Conservation (phyloP, 2,797 vertebrate genomes). For the Cuculus canorus region DNA sequence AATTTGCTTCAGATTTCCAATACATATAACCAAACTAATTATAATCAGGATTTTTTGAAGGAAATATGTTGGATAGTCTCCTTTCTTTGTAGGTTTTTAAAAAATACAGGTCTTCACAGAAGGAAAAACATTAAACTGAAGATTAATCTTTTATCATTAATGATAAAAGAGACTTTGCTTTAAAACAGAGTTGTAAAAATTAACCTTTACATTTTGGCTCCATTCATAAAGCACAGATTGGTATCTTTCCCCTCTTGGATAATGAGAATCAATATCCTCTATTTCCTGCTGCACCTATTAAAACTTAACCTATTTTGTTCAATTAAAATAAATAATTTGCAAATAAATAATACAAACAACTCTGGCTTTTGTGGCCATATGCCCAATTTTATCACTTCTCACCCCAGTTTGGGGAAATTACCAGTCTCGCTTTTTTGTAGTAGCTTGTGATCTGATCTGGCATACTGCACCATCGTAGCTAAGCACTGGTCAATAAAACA, state of each 20-base stretch:
- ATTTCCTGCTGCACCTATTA: neutral
- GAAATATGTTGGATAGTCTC: neutral
- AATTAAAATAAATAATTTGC: neutral
- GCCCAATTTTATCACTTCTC: neutral
- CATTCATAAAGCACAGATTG: neutral
- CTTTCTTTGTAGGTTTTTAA: neutral
- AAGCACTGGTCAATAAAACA: neutral
- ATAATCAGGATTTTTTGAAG: neutral
- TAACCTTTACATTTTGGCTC: neutral
- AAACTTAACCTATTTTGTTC: neutral
- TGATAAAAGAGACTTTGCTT: neutral
- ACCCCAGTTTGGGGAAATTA: neutral
- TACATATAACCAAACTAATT: neutral
- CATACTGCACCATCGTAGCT: neutral
- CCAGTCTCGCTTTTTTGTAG: neutral
- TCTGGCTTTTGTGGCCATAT: neutral
- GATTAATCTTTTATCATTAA: neutral
- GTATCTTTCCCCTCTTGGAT: neutral
- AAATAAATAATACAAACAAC: constrained; percentile 9
- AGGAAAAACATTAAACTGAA: neutral
- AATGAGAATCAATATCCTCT: neutral
- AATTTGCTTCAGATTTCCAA: neutral
- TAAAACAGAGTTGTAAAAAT: neutral
- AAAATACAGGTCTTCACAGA: neutral
- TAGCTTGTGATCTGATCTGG: neutral